These are phyloP conservation scores for Enteromius afrohamiltoni DNA, from an alignment of 2,797 vertebrate species.

Conservation along the genomic window DNA sequence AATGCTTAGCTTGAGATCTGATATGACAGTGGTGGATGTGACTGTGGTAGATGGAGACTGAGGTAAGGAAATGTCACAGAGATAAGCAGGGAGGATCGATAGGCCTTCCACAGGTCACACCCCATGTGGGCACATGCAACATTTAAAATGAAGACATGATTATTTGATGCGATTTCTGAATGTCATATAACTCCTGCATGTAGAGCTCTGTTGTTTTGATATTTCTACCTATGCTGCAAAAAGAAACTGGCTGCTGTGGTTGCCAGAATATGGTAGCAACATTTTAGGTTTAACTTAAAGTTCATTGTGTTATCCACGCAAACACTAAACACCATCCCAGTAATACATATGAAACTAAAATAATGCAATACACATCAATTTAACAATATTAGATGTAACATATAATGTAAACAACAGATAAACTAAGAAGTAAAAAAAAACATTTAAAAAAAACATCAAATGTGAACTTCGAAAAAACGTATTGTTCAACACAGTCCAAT, in stretches of 20 bases:
- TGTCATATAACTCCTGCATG: constrained; percentile 26
- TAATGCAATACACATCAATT: not conserved
- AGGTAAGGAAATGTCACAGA: constrained; percentile 79
- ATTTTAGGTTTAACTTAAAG: not conserved
- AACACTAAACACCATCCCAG: not conserved
- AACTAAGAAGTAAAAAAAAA: not conserved
- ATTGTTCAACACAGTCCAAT: not conserved
- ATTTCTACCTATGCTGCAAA: not conserved
- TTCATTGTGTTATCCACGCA: not conserved
- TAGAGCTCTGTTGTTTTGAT: constrained; percentile 7
- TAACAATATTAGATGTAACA: not conserved
- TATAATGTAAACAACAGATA: not conserved
- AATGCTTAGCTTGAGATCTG: constrained; percentile 78
- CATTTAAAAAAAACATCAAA: not conserved
- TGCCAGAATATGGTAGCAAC: not conserved
- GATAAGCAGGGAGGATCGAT: constrained; percentile 39
- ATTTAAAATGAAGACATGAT: constrained; percentile 50
- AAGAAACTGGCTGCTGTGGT: not conserved
- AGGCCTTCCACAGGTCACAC: constrained; percentile 36
- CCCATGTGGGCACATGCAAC: constrained; percentile 44
- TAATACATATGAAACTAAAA: not conserved
- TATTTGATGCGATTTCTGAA: constrained; percentile 44
- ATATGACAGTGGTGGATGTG: constrained; percentile 73
- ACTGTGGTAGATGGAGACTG: constrained; percentile 65
- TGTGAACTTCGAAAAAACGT: not conserved